Evolutionary conservation across 2,888 invertebrate species (phyloP), one percentile per base, ranked within the genome.

Genomic region (Lithophane leautieri): DNA sequence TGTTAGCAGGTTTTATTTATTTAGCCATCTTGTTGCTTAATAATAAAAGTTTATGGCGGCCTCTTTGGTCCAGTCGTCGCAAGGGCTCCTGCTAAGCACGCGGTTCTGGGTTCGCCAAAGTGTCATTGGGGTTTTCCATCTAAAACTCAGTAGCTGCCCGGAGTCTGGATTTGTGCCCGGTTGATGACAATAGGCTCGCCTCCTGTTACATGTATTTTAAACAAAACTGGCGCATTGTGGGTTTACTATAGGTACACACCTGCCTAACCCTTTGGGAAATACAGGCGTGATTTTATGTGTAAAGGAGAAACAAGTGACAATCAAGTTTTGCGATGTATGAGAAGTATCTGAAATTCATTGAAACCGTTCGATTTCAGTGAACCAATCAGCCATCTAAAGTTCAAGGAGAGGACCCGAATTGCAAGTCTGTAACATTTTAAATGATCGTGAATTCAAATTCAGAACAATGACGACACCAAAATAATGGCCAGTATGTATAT

Each of bases 1-100:
- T 81, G 77, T 76, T 78, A 40, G 54, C 61, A 61, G 67, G 70
- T 67, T 67, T 69, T 75, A 52, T 80, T 79, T 56, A 73, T 42
- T 63, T 22, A 4, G 25, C 9, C 50, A 52, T 80, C 16, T 72
- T 50, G 56, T 34, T 50, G 28, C 16, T 54, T 54, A 28, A 28
- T 79, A 54, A 47, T 14, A 42, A 25, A 40, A 22, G 9, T 56
- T 40, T 47, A 25, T 3, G 22, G 50, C 16, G 11, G 3, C 4
- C 19, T 19, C 19, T 7, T 12, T 65, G 19, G 8, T 44, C 1
- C 25, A 44, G 16, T 42, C 9, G 4, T 16, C n/a, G 16, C 62
- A n/a, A 42, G 11, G n/a, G 6, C 25, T 63, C 25, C 25, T 7
- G 6, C 34, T 40, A 34, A 22, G 4, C 34, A 14, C 12, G 22